Evolutionary conservation across 2,113 vertebrate genomes (phyloP).

Genomic region (Addax nasomaculatus): DNA sequence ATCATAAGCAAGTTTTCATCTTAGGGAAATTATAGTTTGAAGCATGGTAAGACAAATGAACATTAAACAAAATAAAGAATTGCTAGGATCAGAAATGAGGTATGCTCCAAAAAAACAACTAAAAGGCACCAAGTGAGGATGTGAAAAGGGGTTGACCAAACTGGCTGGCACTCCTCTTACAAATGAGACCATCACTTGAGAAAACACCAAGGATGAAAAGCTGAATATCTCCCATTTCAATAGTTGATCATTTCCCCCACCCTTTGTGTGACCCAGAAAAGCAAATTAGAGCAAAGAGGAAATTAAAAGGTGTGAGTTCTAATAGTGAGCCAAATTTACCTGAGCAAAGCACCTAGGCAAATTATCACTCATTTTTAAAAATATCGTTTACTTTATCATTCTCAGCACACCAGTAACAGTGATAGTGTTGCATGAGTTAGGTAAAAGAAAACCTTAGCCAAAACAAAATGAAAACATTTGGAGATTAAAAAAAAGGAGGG

Average conservation of each 20-base stretch:
- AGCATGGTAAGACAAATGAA: background rate
- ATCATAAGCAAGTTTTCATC: background rate
- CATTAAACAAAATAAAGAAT: background rate
- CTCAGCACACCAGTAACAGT: background rate
- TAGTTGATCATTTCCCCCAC: background rate
- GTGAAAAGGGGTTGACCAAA: background rate
- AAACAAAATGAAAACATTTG: background rate
- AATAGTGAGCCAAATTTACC: background rate
- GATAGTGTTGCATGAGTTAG: background rate
- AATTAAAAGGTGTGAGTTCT: background rate
- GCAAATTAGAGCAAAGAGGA: background rate
- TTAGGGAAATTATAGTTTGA: conserved; percentile 27
- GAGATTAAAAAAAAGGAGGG: background rate
- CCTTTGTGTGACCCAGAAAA: background rate
- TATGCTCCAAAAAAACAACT: background rate
- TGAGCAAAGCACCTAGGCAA: background rate
- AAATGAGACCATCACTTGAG: background rate
- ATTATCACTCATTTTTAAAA: background rate
- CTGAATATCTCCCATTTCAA: background rate
- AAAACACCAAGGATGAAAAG: background rate
- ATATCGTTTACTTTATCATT: background rate
- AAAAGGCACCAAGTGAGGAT: background rate
- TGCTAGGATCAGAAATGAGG: background rate
- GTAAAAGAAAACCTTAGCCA: background rate
- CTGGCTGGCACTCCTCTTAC: background rate